Conservation (phyloP, 2,888 invertebrate genomes). For the Autographa pulchrina region DNA sequence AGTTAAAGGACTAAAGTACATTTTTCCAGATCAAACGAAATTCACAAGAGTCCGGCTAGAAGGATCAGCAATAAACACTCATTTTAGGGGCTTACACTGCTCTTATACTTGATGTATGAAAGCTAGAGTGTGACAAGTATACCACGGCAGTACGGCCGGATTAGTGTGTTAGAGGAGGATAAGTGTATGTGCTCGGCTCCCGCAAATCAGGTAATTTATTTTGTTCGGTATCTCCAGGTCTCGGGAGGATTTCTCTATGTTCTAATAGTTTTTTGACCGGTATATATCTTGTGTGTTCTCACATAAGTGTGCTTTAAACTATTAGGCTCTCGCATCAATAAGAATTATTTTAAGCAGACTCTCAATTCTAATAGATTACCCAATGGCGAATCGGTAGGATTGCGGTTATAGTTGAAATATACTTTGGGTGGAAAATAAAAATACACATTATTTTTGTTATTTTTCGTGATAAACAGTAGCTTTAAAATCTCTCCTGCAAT, state of each 20-base stretch:
- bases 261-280: constrained; percentile 70
- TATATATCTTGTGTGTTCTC: constrained; percentile 61
- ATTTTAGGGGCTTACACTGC: constrained; percentile 82
- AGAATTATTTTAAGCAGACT: constrained; percentile 11
- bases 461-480: background rate
- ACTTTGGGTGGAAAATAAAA: background rate
- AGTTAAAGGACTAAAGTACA: constrained; percentile 66
- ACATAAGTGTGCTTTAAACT: constrained; percentile 50
- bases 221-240: constrained; percentile 58
- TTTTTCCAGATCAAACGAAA: constrained; percentile 60
- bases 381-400: background rate
- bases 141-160: constrained; percentile 65
- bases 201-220: constrained; percentile 68
- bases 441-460: background rate
- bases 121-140: constrained; percentile 77
- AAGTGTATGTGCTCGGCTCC: constrained; percentile 59
- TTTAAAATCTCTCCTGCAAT: background rate
- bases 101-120: constrained; percentile 82
- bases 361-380: constrained; percentile 1
- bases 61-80: constrained; percentile 87
- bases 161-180: constrained; percentile 71
- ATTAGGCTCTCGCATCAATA: constrained; percentile 19
- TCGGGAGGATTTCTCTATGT: constrained; percentile 60
- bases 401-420: too few relatives aligned
- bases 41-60: constrained; percentile 73